phyloP scores from a whole-genome alignment of 37 sponge, comb jelly and placozoan species.

The Haliclona indistincta region DNA sequence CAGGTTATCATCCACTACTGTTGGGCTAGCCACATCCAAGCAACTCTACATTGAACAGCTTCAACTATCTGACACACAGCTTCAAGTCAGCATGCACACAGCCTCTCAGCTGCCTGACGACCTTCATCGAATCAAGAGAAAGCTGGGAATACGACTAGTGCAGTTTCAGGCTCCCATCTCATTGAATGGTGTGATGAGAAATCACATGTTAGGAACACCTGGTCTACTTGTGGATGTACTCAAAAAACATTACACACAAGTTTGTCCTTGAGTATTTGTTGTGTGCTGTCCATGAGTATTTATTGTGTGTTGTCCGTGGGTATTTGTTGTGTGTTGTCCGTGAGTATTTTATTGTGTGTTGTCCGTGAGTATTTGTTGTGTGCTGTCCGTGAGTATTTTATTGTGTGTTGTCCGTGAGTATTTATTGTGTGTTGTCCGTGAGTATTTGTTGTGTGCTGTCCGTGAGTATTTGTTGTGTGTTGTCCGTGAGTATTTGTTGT shows the following conservation, averaged over 20 bases:
- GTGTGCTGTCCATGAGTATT: neutral
- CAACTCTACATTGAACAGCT: constrained; percentile 71
- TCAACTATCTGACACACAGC: constrained; percentile 19
- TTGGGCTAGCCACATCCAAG: too few species aligned
- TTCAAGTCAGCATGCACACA: constrained; percentile 64
- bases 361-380: neutral
- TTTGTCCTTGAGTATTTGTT: too few species aligned
- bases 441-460: too few species aligned
- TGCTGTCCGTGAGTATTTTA: neutral
- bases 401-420: too few species aligned
- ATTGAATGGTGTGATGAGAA: constrained; percentile 34
- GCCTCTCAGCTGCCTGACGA: constrained; percentile 75
- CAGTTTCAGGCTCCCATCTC: constrained; percentile 74
- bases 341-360: neutral
- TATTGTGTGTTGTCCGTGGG: too few species aligned
- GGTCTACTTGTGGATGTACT: constrained; percentile 28
- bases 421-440: too few species aligned
- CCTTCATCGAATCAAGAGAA: constrained; percentile 53
- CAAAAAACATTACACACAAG: constrained; percentile 64
- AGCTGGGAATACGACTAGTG: constrained; percentile 62
- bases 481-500: too few species aligned
- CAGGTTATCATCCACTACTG: too few species aligned
- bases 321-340: too few species aligned
- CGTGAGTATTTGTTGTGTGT: too few species aligned
- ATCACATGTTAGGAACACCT: constrained; percentile 49